These are phyloP conservation scores for Macquaria ambigua DNA, from an alignment of 2,113 vertebrate genomes.

Conservation along the genomic window DNA sequence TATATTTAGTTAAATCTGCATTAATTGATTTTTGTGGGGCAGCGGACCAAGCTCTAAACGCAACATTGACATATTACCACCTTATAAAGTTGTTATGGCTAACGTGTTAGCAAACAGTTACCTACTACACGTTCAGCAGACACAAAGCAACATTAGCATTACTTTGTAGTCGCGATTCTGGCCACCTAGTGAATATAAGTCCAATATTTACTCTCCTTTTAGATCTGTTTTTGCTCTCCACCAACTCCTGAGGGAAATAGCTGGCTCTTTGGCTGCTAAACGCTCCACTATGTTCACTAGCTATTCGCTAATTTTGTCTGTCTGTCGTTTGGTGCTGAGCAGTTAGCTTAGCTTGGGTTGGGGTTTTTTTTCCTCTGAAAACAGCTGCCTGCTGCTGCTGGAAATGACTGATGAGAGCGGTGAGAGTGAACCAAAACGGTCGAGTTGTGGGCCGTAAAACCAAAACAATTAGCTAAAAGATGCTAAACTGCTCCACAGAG, in stretches of 20 bases:
- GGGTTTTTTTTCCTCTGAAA: not conserved
- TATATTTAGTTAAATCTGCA: too few species aligned
- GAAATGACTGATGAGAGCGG: not conserved
- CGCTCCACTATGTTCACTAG: not conserved
- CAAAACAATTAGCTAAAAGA: not conserved
- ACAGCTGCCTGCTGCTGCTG: not conserved
- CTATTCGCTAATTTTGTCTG: not conserved
- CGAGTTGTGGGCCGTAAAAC: too few species aligned
- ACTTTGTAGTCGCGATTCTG: too few species aligned
- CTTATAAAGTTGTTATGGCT: too few species aligned
- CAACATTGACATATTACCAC: too few species aligned
- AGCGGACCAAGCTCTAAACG: too few species aligned
- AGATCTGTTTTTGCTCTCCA: not conserved
- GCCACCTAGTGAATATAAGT: too few species aligned
- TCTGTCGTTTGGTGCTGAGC: not conserved
- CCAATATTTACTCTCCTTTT: not conserved
- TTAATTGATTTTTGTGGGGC: too few species aligned
- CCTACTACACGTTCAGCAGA: too few species aligned
- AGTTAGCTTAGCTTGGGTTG: too few species aligned
- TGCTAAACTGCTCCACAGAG: not conserved
- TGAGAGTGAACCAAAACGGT: not conserved
- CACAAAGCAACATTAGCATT: not conserved
- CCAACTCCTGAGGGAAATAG: not conserved
- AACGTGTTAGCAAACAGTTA: too few species aligned
- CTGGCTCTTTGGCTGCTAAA: not conserved